Evolutionary conservation across 2,888 invertebrate genomes (phyloP).

Genomic region (Epirrhoe tristata): DNA sequence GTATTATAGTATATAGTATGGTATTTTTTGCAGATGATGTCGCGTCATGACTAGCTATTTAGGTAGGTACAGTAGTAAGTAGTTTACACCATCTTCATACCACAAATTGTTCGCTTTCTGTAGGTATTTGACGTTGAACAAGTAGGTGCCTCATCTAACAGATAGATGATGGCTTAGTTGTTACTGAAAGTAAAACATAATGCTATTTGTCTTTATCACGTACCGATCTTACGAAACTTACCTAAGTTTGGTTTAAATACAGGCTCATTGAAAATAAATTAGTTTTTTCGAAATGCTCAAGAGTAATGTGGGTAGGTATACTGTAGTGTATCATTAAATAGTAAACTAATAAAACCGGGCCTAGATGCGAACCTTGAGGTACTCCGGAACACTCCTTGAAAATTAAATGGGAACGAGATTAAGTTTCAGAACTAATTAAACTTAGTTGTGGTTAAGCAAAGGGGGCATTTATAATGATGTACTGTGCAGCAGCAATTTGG

Average conservation of each 20-base stretch:
- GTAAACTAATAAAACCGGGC: constrained; percentile 3
- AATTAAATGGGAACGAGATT: background rate
- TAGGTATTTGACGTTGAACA: no score
- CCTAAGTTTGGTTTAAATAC: background rate
- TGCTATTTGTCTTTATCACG: no score
- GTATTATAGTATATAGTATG: no score
- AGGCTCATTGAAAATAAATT: background rate
- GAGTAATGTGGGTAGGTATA: background rate
- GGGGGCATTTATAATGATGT: background rate
- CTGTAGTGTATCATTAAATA: background rate
- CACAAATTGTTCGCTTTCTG: no score
- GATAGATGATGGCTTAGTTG: no score
- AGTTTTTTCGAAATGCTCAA: background rate
- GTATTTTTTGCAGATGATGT: no score
- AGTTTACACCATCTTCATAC: no score
- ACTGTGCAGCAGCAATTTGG: background rate
- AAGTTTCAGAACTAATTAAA: constrained; percentile 1
- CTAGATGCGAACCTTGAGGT: constrained; percentile 16
- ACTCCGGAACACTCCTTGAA: constrained; percentile 6
- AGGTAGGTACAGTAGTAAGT: no score
- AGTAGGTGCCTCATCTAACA: no score
- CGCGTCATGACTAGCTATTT: no score
- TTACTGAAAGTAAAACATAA: no score
- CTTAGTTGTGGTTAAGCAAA: background rate
- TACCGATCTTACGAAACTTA: no score